Base-by-base conservation (phyloP, 2,797 vertebrate genomes). In the Simalia tracyae region DNA sequence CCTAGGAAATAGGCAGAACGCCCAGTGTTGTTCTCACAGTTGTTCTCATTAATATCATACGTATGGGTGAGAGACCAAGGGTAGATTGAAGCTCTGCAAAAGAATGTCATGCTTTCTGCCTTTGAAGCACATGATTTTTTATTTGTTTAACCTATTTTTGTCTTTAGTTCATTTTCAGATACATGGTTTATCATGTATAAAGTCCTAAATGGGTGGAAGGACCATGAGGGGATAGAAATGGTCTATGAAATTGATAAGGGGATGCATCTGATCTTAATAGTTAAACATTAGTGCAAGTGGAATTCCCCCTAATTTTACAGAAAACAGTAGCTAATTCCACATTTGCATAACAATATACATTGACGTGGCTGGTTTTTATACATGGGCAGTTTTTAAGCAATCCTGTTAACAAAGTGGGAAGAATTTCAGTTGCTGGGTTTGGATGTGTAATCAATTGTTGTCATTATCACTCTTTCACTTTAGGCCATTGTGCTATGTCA, bases 391-490 rank as follows among this genome's bases (percentile, higher is more conserved):
- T 59, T 56, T 57, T 10, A 36, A 81, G 26, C n/a, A 87, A 87
- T 86, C 50, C 84, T 89, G 59, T 60, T 0, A 94, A 72, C 87
- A 92, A 81, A 50, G 0, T 91, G 94, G 91, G 64, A 4, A 88
- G 68, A 95, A 91, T 61, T 91, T 50, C 89, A 31, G 68, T 93
- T 90, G 28, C 19, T 91, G 91, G 89, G 46, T 17, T 28, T 85
- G 68, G 17, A 17, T 68, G 56, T 87, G 10, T 94, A 36, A 61
- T 86, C 0, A 1, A 5, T 60, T 9, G 46, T 66, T 87, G 42
- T 81, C 42, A 24, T 81, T 81, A 94, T 42, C 87, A 87, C 60
- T 93, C 28, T 81, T 91, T 94, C 26, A 56, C 22, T 59, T 42
- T 91, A 86, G 8, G 17, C 64, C 54, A 19, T 57, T 42, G 15